Conservation (phyloP, 2,888 invertebrate species). For the Drosophila macrothrix region DNA sequence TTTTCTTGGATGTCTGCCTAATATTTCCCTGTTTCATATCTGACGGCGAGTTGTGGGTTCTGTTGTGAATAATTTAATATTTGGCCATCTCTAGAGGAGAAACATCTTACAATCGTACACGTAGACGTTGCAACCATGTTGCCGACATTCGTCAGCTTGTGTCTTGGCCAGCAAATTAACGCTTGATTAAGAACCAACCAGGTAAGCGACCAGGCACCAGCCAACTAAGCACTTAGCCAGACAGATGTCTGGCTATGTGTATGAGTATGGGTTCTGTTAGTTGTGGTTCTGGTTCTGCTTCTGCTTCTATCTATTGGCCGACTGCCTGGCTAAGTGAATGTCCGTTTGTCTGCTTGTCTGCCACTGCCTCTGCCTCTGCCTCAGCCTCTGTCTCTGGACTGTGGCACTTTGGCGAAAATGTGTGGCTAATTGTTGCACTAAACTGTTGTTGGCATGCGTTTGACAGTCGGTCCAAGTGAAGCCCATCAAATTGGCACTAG, state of each 20-base stretch:
- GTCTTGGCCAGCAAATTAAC: conserved; percentile 68
- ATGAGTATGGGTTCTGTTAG: conserved; percentile 8
- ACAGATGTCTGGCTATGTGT: conserved; percentile 5
- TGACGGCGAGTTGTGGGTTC: not conserved
- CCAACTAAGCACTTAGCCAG: conserved; percentile 50
- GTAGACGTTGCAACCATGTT: conserved; percentile 42
- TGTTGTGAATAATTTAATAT: not conserved
- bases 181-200: conserved; percentile 69
- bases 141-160: conserved; percentile 43
- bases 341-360: conserved; percentile 12
- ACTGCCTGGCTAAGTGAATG: conserved; percentile 21
- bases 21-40: conserved; percentile 2
- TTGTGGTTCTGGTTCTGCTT: conserved; percentile 37
- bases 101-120: conserved; percentile 4
- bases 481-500: conserved; percentile 61
- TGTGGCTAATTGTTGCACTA: conserved; percentile 79
- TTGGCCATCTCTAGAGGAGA: not conserved
- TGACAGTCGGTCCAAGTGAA: conserved; percentile 73
- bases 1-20: conserved; percentile 1
- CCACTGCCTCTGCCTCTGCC: conserved; percentile 1
- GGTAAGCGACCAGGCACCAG: conserved; percentile 31
- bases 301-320: conserved; percentile 16
- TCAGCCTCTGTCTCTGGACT: conserved; percentile 21
- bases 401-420: conserved; percentile 75
- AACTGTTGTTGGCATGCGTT: conserved; percentile 81